Conservation (phyloP, 2,113 vertebrate species). For the Xenopus laevis region DNA sequence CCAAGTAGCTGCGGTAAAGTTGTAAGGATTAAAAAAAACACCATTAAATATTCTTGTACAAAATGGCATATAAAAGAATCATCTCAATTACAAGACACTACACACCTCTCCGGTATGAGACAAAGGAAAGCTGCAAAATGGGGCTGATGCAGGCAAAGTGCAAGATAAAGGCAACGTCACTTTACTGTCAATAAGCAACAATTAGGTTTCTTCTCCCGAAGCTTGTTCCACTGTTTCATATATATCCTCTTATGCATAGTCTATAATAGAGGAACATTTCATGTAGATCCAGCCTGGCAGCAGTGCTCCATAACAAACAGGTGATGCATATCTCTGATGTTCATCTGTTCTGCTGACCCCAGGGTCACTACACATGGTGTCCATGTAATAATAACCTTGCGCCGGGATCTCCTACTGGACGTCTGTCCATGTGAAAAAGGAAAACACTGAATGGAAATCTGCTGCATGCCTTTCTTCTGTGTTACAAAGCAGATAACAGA, state of each 20-base stretch:
- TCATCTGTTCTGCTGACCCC: not conserved
- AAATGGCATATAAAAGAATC: not conserved
- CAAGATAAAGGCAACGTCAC: not conserved
- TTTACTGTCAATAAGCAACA: not conserved
- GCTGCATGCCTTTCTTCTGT: conserved; percentile 14
- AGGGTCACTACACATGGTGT: not conserved
- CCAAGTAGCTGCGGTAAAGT: too few relatives aligned
- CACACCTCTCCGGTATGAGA: not conserved
- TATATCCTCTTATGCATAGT: not conserved
- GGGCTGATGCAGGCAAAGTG: not conserved
- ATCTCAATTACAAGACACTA: not conserved
- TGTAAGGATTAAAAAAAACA: too few relatives aligned
- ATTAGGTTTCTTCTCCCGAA: not conserved
- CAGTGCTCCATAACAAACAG: not conserved
- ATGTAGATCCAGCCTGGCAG: not conserved
- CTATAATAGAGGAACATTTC: not conserved
- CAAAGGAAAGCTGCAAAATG: not conserved
- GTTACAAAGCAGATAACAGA: conserved; percentile 24
- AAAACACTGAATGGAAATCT: conserved; percentile 4
- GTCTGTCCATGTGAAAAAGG: conserved; percentile 19
- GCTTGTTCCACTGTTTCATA: not conserved
- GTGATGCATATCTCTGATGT: conserved; percentile 8
- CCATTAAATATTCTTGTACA: too few relatives aligned
- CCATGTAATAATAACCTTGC: not conserved
- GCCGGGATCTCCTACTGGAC: conserved; percentile 1